Conservation (phyloP, 2,888 invertebrate genomes). For the Phaonia tiefii region DNA sequence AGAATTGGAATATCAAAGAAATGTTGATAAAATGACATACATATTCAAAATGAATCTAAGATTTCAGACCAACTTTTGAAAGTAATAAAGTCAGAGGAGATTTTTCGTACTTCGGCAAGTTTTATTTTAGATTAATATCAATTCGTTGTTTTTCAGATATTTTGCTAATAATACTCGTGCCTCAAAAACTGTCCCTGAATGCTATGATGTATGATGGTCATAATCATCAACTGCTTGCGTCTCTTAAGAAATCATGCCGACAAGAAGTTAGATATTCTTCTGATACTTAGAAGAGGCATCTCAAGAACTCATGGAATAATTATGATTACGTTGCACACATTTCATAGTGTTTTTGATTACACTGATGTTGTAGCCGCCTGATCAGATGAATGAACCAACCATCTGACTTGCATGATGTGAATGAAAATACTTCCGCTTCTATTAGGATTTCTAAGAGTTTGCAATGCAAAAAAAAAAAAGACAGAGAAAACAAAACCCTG, state of each 20-base stretch:
- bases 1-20: too few relatives aligned
- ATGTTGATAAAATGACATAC: too few relatives aligned
- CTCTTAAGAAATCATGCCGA: not conserved
- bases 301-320: conserved; percentile 58
- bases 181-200: too few relatives aligned
- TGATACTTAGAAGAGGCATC: conserved; percentile 18
- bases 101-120: too few relatives aligned
- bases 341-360: too few relatives aligned
- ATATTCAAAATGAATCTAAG: too few relatives aligned
- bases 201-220: not conserved
- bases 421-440: conserved; percentile 63
- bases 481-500: too few relatives aligned
- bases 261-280: not conserved
- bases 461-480: not conserved
- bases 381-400: conserved; percentile 13
- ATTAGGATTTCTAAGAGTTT: conserved; percentile 49
- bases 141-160: too few relatives aligned
- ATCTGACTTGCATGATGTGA: conserved; percentile 50
- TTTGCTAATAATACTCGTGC: too few relatives aligned
- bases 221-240: not conserved
- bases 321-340: conserved; percentile 20
- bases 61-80: too few relatives aligned
- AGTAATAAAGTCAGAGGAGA: too few relatives aligned
- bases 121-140: too few relatives aligned
- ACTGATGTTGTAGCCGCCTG: not conserved